Evolutionary conservation across 2,888 invertebrate species (phyloP).

Genomic region (Laspeyria flexula): DNA sequence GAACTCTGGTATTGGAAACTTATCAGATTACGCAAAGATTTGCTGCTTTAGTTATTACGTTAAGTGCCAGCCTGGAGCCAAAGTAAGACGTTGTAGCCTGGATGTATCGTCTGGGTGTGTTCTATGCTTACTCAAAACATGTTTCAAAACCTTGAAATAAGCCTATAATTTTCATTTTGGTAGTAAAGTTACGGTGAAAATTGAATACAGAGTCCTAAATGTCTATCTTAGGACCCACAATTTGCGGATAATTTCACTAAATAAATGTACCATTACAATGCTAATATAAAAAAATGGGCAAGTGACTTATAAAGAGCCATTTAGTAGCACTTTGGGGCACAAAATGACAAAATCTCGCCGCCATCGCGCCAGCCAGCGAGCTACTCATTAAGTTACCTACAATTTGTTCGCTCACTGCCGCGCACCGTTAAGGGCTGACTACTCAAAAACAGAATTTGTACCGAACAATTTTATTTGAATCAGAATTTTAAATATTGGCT

Average conservation of each 20-base stretch:
- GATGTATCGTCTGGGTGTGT: too few relatives aligned
- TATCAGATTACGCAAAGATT: too few relatives aligned
- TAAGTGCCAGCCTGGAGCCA: too few relatives aligned
- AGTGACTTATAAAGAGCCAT: slow-evolving; percentile 4
- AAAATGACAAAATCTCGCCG: slow-evolving; percentile 4
- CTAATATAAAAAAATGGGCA: slow-evolving; percentile 8
- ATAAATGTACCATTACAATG: background rate
- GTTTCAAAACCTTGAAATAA: too few relatives aligned
- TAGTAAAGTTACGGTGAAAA: background rate
- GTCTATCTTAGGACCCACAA: background rate
- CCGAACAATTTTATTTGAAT: too few relatives aligned
- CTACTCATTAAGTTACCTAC: slow-evolving; percentile 17
- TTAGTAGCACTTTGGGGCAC: slow-evolving; percentile 1
- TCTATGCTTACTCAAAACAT: too few relatives aligned
- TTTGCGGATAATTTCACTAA: background rate
- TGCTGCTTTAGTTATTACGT: too few relatives aligned
- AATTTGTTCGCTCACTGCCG: slow-evolving; percentile 2
- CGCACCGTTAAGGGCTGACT: slow-evolving; percentile 1
- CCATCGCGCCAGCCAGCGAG: background rate
- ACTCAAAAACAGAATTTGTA: background rate
- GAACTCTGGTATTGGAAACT: too few relatives aligned
- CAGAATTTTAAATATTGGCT: too few relatives aligned
- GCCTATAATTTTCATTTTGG: too few relatives aligned
- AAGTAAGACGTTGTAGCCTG: too few relatives aligned
- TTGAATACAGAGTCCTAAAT: background rate